phyloP scores from a whole-genome alignment of 2,113 vertebrate species.

The Delphinapterus leucas region DNA sequence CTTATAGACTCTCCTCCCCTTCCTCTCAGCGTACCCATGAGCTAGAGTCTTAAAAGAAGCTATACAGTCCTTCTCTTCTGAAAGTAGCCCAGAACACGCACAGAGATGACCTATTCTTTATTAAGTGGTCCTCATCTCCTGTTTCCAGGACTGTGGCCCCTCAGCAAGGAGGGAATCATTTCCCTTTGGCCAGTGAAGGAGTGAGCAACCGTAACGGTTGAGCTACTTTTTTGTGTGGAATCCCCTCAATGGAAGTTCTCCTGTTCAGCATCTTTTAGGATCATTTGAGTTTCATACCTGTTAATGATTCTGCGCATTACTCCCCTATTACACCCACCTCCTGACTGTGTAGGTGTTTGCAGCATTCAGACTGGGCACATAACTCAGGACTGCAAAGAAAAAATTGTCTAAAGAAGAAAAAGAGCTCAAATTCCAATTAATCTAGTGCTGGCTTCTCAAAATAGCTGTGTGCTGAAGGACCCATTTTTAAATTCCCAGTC shows the following conservation, averaged over 20 bases:
- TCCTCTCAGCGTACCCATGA: neutral
- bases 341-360: neutral
- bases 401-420: constrained; percentile 22
- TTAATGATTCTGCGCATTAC: neutral
- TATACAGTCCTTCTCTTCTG: neutral
- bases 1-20: neutral
- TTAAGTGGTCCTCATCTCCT: neutral
- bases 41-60: neutral
- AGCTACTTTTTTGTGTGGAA: neutral
- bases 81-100: neutral
- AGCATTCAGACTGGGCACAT: neutral
- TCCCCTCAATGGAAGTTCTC: neutral
- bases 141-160: neutral
- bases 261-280: neutral
- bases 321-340: neutral
- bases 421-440: neutral
- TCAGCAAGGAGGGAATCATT: neutral
- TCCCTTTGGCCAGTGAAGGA: neutral
- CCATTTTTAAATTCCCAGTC: neutral
- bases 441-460: neutral
- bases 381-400: neutral
- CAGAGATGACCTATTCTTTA: neutral
- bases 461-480: neutral
- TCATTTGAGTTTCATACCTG: neutral
- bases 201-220: neutral